Conservation (phyloP, 2,113 vertebrate species). For the Laterallus jamaicensis region DNA sequence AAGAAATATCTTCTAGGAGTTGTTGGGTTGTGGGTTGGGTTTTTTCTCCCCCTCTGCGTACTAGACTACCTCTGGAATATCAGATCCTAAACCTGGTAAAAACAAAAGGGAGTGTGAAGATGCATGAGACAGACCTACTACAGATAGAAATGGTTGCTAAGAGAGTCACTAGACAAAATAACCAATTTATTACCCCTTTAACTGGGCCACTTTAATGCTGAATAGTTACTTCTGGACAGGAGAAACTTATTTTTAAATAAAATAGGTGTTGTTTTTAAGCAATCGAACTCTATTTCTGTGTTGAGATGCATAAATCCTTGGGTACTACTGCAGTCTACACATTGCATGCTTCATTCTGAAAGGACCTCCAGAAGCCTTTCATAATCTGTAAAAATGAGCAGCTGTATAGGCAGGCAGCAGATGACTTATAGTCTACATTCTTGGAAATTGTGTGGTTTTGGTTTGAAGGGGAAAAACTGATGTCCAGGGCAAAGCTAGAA, state of each 20-base stretch:
- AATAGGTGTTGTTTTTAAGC: neutral
- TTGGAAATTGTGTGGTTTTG: neutral
- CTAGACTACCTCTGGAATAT: neutral
- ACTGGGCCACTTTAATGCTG: neutral
- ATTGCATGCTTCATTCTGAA: neutral
- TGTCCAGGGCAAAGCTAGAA: neutral
- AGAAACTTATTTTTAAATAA: neutral
- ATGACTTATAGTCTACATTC: neutral
- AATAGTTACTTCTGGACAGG: neutral
- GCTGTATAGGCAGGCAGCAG: neutral
- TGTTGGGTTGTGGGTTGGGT: too few species aligned
- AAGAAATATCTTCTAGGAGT: neutral
- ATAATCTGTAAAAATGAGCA: neutral
- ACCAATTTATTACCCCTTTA: neutral
- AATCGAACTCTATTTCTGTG: neutral
- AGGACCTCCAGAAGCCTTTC: neutral
- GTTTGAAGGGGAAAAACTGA: neutral
- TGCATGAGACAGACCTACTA: neutral
- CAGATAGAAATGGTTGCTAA: neutral
- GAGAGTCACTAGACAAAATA: neutral
- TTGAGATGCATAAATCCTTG: neutral
- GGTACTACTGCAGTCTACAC: neutral
- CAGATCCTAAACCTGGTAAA: neutral
- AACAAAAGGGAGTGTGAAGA: neutral
- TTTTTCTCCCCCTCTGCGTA: neutral